Percentiles rank a stretch among this genome's conserved stretches.
These are phyloP conservation scores for Petrocephalus schoutedeni DNA, from an alignment of 2,797 vertebrate species.

Conservation along the genomic window DNA sequence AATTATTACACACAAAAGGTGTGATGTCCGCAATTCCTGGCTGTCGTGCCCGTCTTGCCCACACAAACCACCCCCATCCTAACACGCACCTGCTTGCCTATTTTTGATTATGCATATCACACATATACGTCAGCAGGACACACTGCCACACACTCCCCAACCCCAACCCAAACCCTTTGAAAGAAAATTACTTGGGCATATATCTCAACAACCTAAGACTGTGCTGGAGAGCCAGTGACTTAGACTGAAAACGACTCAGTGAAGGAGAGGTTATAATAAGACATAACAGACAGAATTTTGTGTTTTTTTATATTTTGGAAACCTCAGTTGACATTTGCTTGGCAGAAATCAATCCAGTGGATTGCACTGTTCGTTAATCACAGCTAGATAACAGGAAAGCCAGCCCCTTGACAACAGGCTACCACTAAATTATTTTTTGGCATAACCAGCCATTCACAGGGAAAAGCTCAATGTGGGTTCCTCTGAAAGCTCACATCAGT, in stretches of 20 bases:
- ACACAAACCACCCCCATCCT: constrained; percentile 1
- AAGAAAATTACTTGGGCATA: neutral
- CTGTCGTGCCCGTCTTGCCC: neutral
- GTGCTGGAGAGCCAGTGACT: neutral
- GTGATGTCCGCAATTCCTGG: neutral
- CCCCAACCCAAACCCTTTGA: neutral
- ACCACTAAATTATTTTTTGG: neutral
- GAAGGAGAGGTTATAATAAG: neutral
- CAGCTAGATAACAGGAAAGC: neutral
- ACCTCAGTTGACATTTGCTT: neutral
- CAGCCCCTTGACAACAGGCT: neutral
- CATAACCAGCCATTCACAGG: neutral
- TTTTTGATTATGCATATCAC: constrained; percentile 2
- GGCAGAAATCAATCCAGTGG: constrained; percentile 6
- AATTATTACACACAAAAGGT: constrained; percentile 14
- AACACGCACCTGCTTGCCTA: neutral
- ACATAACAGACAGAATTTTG: neutral
- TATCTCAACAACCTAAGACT: neutral
- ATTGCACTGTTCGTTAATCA: neutral
- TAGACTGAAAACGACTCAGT: neutral
- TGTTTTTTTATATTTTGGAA: neutral
- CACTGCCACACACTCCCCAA: neutral
- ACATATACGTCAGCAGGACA: neutral
- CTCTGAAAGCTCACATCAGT: neutral
- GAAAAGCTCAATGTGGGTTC: neutral